Percentiles rank a stretch among this genome's conserved stretches.
Conservation (phyloP, 2,888 invertebrate species). For the Lacanobia oleracea region DNA sequence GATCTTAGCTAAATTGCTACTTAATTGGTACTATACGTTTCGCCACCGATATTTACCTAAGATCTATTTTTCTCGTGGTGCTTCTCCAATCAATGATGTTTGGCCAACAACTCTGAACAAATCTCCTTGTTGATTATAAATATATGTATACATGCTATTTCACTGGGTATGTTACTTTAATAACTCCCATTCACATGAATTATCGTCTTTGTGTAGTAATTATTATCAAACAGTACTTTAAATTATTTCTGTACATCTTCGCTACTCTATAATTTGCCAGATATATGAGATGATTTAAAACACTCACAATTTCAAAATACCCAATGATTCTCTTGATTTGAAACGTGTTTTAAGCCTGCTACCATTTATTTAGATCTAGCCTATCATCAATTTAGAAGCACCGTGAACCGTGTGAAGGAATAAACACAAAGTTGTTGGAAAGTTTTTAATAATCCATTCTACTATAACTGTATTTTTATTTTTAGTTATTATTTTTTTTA, state of each 20-base stretch:
- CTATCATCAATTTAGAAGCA: slow-evolving; percentile 13
- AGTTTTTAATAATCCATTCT: neutral
- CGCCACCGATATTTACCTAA: no score
- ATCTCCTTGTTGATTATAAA: no score
- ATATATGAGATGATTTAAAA: slow-evolving; percentile 1
- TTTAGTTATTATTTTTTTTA: neutral
- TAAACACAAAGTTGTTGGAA: slow-evolving; percentile 12
- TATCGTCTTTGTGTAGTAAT: neutral
- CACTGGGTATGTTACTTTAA: no score
- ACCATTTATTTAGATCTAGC: neutral
- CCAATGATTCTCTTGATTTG: neutral
- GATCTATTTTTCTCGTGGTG: neutral
- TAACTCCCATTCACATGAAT: neutral
- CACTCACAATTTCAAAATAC: neutral
- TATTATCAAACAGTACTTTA: neutral
- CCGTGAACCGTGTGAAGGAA: neutral
- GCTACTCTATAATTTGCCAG: slow-evolving; percentile 17
- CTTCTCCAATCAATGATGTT: neutral
- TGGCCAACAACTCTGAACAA: neutral
- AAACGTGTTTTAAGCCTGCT: slow-evolving; percentile 13
- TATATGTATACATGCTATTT: no score
- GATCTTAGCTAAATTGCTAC: neutral
- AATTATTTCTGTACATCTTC: neutral
- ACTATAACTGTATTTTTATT: neutral
- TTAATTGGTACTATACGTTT: no score